phyloP scores from a whole-genome alignment of 2,888 invertebrate species.

The Synanthedon myopaeformis region DNA sequence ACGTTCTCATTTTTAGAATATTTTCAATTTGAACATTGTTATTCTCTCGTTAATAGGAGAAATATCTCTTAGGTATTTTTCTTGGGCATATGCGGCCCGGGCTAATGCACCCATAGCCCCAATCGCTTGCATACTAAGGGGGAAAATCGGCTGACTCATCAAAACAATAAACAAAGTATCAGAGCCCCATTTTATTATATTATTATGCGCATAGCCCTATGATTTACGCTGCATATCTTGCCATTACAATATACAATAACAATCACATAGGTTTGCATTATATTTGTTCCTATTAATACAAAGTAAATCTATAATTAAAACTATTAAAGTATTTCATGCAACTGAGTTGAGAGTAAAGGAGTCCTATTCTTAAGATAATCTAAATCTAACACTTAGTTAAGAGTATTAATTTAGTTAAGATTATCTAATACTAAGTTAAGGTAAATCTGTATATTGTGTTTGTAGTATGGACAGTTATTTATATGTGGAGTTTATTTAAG shows the following conservation, averaged over 20 bases:
- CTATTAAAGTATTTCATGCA: no score
- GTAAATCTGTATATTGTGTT: no score
- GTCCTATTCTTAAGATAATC: no score
- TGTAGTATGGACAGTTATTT: no score
- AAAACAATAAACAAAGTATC: conserved; percentile 73
- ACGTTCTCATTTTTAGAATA: neutral
- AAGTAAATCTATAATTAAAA: no score
- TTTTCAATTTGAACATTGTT: neutral
- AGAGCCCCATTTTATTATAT: conserved; percentile 62
- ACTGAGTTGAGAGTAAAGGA: no score
- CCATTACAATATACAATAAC: neutral
- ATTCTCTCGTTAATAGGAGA: neutral
- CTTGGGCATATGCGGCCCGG: conserved; percentile 48
- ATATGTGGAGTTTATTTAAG: no score
- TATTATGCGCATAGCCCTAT: conserved; percentile 65
- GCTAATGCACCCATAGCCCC: conserved; percentile 21
- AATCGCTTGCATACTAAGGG: conserved; percentile 26
- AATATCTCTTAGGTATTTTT: conserved; percentile 18
- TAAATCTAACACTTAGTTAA: no score
- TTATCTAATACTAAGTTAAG: no score
- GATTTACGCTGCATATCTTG: conserved; percentile 62
- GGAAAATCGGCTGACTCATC: conserved; percentile 63
- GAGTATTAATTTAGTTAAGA: no score
- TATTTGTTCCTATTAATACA: no score
- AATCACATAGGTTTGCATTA: no score